These are phyloP conservation scores for Temnothorax ravouxi DNA, from an alignment of 2,888 invertebrate genomes.

Conservation along the genomic window DNA sequence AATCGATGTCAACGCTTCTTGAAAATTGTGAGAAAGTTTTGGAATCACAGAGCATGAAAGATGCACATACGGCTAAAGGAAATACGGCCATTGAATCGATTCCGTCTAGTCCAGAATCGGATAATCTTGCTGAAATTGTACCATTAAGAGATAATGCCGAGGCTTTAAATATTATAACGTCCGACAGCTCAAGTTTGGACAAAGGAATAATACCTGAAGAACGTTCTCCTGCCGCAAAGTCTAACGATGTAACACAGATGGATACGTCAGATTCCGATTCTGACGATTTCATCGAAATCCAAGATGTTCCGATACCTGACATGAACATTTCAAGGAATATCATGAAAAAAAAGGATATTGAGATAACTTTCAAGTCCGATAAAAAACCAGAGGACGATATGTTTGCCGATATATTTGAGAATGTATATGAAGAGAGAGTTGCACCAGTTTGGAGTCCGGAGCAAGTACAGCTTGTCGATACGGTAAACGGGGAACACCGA, in stretches of 20 bases:
- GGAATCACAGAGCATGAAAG: background rate
- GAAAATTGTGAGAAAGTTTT: background rate
- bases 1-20: background rate
- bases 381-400: constrained; percentile 88
- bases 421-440: constrained; percentile 8
- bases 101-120: background rate
- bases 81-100: background rate
- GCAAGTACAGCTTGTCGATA: background rate
- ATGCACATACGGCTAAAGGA: background rate
- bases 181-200: background rate
- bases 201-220: background rate
- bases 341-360: constrained; percentile 72
- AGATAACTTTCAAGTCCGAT: constrained; percentile 85
- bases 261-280: constrained; percentile 74
- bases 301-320: constrained; percentile 77
- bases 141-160: background rate
- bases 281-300: constrained; percentile 86
- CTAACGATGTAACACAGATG: background rate
- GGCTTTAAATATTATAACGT: background rate
- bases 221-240: background rate
- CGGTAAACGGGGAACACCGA: background rate
- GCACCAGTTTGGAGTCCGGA: background rate
- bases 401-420: constrained; percentile 91
- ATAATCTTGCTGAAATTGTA: background rate
- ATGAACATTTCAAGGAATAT: constrained; percentile 34